phyloP scores from a whole-genome alignment of 2,113 vertebrate genomes.

The Cynocephalus volans region DNA sequence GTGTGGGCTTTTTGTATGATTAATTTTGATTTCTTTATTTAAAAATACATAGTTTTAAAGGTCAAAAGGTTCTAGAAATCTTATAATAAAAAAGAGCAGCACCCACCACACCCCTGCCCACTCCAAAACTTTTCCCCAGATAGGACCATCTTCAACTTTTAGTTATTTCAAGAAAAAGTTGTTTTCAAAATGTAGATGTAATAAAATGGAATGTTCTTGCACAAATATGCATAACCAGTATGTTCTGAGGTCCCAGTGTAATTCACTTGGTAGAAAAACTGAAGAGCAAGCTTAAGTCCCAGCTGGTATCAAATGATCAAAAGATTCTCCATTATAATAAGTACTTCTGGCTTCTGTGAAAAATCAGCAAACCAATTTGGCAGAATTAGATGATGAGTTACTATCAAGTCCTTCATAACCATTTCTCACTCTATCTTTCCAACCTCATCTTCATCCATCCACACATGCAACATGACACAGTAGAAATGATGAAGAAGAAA shows the following conservation, averaged over 20 bases:
- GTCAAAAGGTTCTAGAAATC: no score
- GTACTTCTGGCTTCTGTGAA: slow-evolving; percentile 19
- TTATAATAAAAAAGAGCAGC: no score
- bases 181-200: background rate
- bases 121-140: no score
- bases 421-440: slow-evolving; percentile 44
- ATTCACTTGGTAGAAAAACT: slow-evolving; percentile 43
- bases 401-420: background rate
- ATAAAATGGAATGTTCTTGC: background rate
- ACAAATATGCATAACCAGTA: background rate
- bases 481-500: background rate
- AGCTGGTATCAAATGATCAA: background rate
- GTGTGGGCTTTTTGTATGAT: no score
- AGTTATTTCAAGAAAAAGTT: no score
- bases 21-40: no score
- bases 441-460: background rate
- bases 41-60: no score
- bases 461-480: background rate
- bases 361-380: slow-evolving; percentile 62
- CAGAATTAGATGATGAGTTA: slow-evolving; percentile 54
- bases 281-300: background rate
- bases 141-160: no score
- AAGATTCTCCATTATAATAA: slow-evolving; percentile 24
- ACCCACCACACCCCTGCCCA: no score
- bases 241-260: background rate